Evolutionary conservation across 2,113 vertebrate genomes (phyloP), one percentile per base, ranked within the genome.

Genomic region (Herpetotheres cachinnans): DNA sequence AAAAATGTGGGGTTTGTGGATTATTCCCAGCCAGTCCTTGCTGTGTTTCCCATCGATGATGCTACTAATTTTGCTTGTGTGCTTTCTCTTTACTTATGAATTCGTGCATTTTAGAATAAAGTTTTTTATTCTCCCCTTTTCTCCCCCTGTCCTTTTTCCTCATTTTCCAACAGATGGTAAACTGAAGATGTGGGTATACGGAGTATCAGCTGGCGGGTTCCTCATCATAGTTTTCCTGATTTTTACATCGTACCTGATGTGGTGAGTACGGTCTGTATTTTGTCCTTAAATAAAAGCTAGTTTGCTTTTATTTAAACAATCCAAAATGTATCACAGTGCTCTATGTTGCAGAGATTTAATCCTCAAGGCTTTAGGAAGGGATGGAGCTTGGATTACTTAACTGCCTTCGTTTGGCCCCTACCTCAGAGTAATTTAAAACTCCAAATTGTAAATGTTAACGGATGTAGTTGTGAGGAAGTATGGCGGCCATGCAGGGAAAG

Each of bases 121-220:
- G 16, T 13, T 50, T 79, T 84, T 79, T 42, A 29, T 95, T 69
- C 18, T 42, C 11, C 29, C 11, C n/a, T 76, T 25, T 78, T 79
- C 26, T 82, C 20, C 16, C 44, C 86, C 18, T 76, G 3, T 49
- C 47, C 36, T 69, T 93, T 62, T 76, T 69, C 5, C 21, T 61
- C 1, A 0, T 74, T 95, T 98, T 97, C 93, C 90, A 82, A 98
- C 98, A 99, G 99, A 99, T 98, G 99, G 99, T 79, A 98, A 99
- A 98, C 98, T 99, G 86, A 99, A 99, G 98, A 97, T 99, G 55
- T 99, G 99, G 99, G 99, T 99, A 77, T 99, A 99, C 15, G 99
- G 98, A 13, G 99, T 99, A 96, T 99, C 99, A 66, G 99, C 98
- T 74, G 99, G 98, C 8, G 98, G 99, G 96, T 99, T 99, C 97